Base-by-base conservation (phyloP, 2,797 vertebrate species). In the Gadopsis marmoratus region DNA sequence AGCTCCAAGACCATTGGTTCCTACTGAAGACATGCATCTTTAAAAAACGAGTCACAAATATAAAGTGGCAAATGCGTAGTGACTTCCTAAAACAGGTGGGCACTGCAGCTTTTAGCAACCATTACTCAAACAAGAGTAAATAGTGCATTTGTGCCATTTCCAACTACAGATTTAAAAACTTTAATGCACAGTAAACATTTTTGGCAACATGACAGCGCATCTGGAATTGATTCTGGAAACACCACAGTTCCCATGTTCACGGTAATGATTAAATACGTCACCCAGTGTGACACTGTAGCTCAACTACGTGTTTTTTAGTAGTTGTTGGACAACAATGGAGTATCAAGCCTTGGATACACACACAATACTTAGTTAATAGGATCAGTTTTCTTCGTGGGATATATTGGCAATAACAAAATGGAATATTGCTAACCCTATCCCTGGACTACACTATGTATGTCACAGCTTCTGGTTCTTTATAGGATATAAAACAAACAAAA, bases 401-500 rank as follows among this genome's bases (percentile, higher is more conserved):
- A 43, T 53, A 0, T 50, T 50, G 33, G 16, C n/a, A 12, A 1
- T 31, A 31, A 31, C 35, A 10, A 21, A 13, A 71, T 29, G 37
- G 12, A 33, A 1, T 39, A 33, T 23, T 26, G 54, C 29, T 29
- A 43, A 39, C 26, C 17, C 9, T 33, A 7, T 33, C 26, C n/a
- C 6, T 11, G 7, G 31, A 4, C 53, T 41, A 21, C 16, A 33
- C 37, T 56, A 12, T 59, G 3, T 4, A 50, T 11, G 45, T 72
- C 39, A 26, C 5, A 66, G 33, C 33, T 29, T 66, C 55, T 45
- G 43, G 0, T 45, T 74, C 26, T 39, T 66, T 17, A 37, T 23
- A 8, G 26, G 13, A 3, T 60, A 0, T 54, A 17, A 67, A 70
- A 71, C 48, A 63, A 58, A 41, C 33, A 72, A 79, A 64, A 26